phyloP scores from a whole-genome alignment of 1,140 invertebrate species.

The Drosophila mayri region DNA sequence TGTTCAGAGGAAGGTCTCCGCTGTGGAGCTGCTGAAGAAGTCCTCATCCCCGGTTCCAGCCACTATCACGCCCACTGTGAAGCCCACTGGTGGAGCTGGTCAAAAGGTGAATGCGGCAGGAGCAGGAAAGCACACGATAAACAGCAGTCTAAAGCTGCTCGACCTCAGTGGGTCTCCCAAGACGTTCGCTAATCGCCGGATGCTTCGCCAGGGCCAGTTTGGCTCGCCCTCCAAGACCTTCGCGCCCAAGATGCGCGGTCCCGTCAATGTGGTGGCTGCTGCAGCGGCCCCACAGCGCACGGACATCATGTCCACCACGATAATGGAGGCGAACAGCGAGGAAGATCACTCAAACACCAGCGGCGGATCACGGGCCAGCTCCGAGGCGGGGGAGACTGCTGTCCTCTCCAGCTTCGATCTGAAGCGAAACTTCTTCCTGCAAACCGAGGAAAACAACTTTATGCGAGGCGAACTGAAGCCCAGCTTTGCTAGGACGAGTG shows the following conservation, averaged over 20 bases:
- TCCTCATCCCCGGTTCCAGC: constrained; percentile 57
- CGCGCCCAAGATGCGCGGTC: constrained; percentile 87
- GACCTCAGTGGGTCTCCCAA: constrained; percentile 89
- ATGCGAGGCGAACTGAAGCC: constrained; percentile 82
- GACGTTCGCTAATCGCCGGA: constrained; percentile 87
- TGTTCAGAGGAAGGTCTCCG: constrained; percentile 88
- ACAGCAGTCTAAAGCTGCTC: constrained; percentile 85
- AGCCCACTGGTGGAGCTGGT: not conserved
- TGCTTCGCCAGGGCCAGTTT: constrained; percentile 86
- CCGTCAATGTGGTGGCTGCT: constrained; percentile 87
- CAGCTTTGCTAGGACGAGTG: constrained; percentile 55
- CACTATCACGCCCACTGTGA: not conserved
- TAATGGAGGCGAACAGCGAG: constrained; percentile 92
- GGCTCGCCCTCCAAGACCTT: constrained; percentile 86
- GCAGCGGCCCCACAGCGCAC: constrained; percentile 90
- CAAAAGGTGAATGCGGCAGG: constrained; percentile 29
- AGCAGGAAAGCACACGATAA: constrained; percentile 67
- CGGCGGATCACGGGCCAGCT: constrained; percentile 58
- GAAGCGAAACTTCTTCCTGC: constrained; percentile 83
- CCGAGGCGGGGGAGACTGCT: constrained; percentile 37
- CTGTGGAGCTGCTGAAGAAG: constrained; percentile 92
- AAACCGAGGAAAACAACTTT: constrained; percentile 85
- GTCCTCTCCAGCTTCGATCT: constrained; percentile 65
- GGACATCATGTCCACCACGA: constrained; percentile 93
- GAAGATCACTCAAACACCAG: constrained; percentile 86